Base-by-base conservation (phyloP, 2,888 invertebrate genomes). In the Ophion ellenae region DNA sequence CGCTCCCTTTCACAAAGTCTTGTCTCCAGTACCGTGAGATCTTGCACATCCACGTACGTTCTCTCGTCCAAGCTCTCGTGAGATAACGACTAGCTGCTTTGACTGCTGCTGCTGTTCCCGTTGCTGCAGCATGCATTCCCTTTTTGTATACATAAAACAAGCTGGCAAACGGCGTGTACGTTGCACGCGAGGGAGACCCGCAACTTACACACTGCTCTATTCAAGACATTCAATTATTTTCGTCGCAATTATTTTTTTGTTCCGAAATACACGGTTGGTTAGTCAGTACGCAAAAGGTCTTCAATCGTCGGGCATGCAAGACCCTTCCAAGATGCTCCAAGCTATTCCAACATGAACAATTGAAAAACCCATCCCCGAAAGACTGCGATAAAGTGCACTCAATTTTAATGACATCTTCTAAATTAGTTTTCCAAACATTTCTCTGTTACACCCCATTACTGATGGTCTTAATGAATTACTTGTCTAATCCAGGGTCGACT, bases 51-150 rank as follows among this genome's bases (percentile, higher is more conserved):
- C 67, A 57, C 67, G 67, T 64, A 57, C 81, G 73, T 84, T 76
- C 71, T 73, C 82, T 70, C 74, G 32, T 64, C 47, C 28, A 66
- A 73, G 75, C 79, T 75, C 75, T 79, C 74, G 57, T 66, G 85
- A 82, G 82, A 82, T 85, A 85, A 82, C 85, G 85, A 85, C 78
- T 75, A 71, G 71, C 71, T 76, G 66, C 70, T 79, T 75, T 66
- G 81, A 77, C 80, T 81, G 83, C 74, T 67, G 77, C 64, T 79
- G 69, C 63, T 0, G n/a, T 11, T 78, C 32, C 36, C 66, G 28
- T 76, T 20, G 24, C 40, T 53, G 17, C n/a, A 7, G 7, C 47
- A 14, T 14, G 17, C 36, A 36, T 28, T 66, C 28, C 45, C 67
- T 40, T 78, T 69, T 77, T 69, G 61, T 32, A 67, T 78, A 61